Percentiles rank a stretch among this genome's conserved stretches.
Evolutionary conservation across 1,140 invertebrate genomes (phyloP).

Genomic region (Drosophila repletoides): DNA sequence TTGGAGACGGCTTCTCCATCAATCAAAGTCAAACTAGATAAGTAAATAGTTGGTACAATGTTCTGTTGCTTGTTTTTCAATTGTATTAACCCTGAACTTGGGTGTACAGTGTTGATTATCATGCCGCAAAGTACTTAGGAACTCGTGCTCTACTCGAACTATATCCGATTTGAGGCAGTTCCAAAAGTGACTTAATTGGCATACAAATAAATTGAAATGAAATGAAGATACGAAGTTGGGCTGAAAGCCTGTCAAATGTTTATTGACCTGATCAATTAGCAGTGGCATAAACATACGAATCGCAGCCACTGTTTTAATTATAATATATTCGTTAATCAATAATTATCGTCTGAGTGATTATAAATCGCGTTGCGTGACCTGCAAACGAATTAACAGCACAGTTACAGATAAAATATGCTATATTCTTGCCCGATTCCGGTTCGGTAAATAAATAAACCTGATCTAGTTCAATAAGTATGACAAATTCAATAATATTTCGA

Average conservation of each 20-base stretch:
- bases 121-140: not conserved
- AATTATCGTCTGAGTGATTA: too few species aligned
- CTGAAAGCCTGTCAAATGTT: not conserved
- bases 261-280: constrained; percentile 17
- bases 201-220: constrained; percentile 5
- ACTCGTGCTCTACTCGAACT: too few species aligned
- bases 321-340: constrained; percentile 18
- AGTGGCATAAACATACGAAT: not conserved
- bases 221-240: not conserved
- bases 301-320: constrained; percentile 11
- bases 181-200: not conserved
- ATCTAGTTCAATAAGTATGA: too few species aligned
- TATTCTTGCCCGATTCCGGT: too few species aligned
- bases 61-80: too few species aligned
- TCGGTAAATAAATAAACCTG: too few species aligned
- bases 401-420: too few species aligned
- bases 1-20: not conserved
- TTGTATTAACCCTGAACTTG: constrained; percentile 29
- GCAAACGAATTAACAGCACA: too few species aligned
- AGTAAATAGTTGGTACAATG: not conserved
- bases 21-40: constrained; percentile 1
- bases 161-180: constrained; percentile 15
- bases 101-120: constrained; percentile 22
- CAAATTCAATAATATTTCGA: too few species aligned
- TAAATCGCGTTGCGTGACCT: too few species aligned